Evolutionary conservation across 2,888 invertebrate species (phyloP), one percentile per base, ranked within the genome.

Genomic region (Lasiommata megera): DNA sequence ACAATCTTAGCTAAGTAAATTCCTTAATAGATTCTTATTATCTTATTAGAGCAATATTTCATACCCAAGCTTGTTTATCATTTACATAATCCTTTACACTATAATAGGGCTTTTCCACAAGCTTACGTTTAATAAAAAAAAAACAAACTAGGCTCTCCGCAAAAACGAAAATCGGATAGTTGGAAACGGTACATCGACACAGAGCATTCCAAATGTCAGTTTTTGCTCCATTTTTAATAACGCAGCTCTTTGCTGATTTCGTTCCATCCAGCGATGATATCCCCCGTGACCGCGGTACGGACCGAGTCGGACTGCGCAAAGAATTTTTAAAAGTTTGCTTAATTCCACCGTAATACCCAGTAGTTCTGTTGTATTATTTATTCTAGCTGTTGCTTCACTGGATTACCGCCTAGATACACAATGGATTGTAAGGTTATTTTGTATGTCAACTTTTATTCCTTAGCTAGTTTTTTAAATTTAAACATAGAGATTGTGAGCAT

Each of bases 171-270:
- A 31, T 18, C 18, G 31, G 31, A 31, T 18, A 41, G 52, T 29
- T 51, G 28, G 17, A 34, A 51, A 40, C 48, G 48, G 34, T 36
- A 31, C 1, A 7, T 44, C 44, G 44, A 14, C 44, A 44, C 51
- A 51, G 28, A 51, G 52, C 52, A 52, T 52, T 34, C 17, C 52
- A 18, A 52, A 52, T 41, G 52, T 40, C 52, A 31, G 52, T 41
- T 31, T 29, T 52, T 17, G 41, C 16, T 52, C 16, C 52, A 52
- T 52, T 52, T 52, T 52, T 52, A 52, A 52, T 52, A 52, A 31
- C 52, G 52, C 12, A 41, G 41, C 52, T 52, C 52, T 52, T 52
- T 52, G 52, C 41, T 40, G 52, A 52, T 52, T 52, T 52, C 41
- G 52, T 41, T 52, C 41, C 52, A 12, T 18, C 37, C 52, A 40